These are phyloP conservation scores for Archaeoteleia sp. DNA, from an alignment of 2,888 invertebrate genomes.

Conservation along the genomic window DNA sequence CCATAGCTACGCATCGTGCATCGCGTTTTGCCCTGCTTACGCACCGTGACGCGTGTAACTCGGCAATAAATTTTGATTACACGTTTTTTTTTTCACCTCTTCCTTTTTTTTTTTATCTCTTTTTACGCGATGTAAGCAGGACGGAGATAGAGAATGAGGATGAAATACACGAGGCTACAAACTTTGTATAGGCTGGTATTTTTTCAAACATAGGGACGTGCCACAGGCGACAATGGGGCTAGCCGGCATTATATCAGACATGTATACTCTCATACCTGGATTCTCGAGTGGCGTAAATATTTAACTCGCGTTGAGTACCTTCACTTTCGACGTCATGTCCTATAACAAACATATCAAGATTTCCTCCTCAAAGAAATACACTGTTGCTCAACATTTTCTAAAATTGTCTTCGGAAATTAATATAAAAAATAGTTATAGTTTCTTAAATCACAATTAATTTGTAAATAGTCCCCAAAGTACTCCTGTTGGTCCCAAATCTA, in stretches of 20 bases:
- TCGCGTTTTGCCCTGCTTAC: slow-evolving; percentile 57
- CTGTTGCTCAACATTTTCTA: no score
- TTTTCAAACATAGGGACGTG: slow-evolving; percentile 47
- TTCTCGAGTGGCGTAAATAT: slow-evolving; percentile 65
- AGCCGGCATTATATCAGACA: slow-evolving; percentile 29
- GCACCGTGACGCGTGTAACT: slow-evolving; percentile 65
- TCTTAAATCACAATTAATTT: no score
- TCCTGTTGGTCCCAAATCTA: no score
- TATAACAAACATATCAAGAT: no score
- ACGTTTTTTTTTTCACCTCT: slow-evolving; percentile 55
- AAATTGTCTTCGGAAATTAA: no score
- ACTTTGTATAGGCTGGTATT: slow-evolving; percentile 49
- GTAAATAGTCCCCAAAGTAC: no score
- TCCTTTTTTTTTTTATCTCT: slow-evolving; percentile 1
- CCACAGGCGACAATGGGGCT: slow-evolving; percentile 28
- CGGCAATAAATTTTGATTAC: slow-evolving; percentile 70
- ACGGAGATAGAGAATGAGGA: slow-evolving; percentile 19
- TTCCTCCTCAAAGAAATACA: no score
- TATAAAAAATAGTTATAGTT: no score
- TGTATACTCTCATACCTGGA: slow-evolving; percentile 55
- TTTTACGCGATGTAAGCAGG: no score
- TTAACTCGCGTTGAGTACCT: slow-evolving; percentile 61
- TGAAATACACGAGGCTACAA: slow-evolving; percentile 44
- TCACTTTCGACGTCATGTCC: slow-evolving; percentile 43
- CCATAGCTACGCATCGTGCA: slow-evolving; percentile 40